Conservation (phyloP, 2,888 invertebrate species). For the Ophion ventricosus region DNA sequence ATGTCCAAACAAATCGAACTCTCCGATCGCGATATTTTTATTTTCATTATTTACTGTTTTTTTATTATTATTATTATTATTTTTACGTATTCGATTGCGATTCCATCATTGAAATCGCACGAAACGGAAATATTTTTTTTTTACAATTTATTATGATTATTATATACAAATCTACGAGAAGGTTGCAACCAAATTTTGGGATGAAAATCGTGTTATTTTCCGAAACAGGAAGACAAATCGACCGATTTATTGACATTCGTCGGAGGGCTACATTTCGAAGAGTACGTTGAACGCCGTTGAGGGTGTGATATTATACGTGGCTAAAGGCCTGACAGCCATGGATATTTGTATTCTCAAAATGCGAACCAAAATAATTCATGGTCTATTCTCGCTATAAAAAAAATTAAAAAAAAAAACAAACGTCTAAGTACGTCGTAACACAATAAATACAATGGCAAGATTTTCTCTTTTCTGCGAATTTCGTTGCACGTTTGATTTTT, state of each 20-base stretch:
- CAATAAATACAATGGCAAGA: not conserved
- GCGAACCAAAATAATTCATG: not conserved
- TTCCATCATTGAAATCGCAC: not conserved
- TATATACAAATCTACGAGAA: not conserved
- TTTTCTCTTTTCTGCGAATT: not conserved
- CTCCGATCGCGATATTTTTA: not conserved
- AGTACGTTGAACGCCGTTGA: not conserved
- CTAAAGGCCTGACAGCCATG: not conserved
- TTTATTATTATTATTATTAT: too few relatives aligned
- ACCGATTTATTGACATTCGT: not conserved
- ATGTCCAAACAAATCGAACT: not conserved
- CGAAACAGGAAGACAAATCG: constrained; percentile 1
- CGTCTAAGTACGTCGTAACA: not conserved
- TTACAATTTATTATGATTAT: not conserved
- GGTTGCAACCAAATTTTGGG: not conserved
- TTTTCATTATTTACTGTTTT: not conserved
- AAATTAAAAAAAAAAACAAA: too few relatives aligned
- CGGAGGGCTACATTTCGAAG: not conserved
- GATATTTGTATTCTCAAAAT: not conserved
- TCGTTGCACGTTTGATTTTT: not conserved
- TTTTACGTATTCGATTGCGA: not conserved
- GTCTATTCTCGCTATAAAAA: not conserved
- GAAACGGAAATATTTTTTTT: not conserved
- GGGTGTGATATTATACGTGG: not conserved
- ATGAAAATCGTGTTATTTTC: not conserved